phyloP scores from a whole-genome alignment of 1,140 invertebrate species.

The Trigoniulus corallinus region DNA sequence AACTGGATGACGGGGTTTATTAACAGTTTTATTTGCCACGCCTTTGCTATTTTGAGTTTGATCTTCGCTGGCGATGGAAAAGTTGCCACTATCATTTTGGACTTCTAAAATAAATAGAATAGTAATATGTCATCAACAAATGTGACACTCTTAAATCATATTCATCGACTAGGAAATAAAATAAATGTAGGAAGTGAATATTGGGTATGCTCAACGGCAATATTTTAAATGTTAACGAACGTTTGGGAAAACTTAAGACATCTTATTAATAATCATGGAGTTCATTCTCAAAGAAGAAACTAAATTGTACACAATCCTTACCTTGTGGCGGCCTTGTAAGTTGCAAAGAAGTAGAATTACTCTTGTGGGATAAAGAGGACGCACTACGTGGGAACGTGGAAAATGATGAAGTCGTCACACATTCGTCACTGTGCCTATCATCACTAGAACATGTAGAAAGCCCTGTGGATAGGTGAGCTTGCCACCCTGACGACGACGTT shows the following conservation, averaged over 20 bases:
- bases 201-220: too few relatives aligned
- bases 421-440: background rate
- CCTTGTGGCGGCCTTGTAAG: slow-evolving; percentile 10
- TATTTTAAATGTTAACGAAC: too few relatives aligned
- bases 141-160: background rate
- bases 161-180: background rate
- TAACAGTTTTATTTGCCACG: background rate
- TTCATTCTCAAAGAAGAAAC: too few relatives aligned
- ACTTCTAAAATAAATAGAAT: slow-evolving; percentile 10
- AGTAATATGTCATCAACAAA: background rate
- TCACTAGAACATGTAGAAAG: too few relatives aligned
- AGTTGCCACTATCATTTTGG: slow-evolving; percentile 14
- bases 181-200: too few relatives aligned
- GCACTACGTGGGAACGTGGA: slow-evolving; percentile 6
- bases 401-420: slow-evolving; percentile 6
- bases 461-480: too few relatives aligned
- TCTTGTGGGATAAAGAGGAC: slow-evolving; percentile 5
- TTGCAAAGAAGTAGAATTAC: slow-evolving; percentile 9
- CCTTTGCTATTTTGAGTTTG: background rate
- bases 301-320: too few relatives aligned
- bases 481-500: too few relatives aligned
- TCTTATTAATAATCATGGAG: too few relatives aligned
- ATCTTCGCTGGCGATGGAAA: slow-evolving; percentile 12
- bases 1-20: background rate
- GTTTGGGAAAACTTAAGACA: too few relatives aligned